Evolutionary conservation across 2,888 invertebrate species (phyloP).

Genomic region (Pollenia griseotomentosa): DNA sequence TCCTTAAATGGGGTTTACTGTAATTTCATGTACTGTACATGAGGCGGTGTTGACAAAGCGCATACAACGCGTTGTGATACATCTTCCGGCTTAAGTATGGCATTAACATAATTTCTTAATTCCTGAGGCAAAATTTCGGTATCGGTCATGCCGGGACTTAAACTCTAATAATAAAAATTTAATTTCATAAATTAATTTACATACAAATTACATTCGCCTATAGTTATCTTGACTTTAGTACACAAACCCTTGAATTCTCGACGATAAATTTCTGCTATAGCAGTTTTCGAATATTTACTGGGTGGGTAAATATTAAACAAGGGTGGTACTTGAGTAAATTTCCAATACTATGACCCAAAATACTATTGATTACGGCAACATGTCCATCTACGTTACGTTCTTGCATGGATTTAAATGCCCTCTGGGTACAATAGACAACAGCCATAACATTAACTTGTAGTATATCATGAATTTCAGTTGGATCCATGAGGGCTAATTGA

Average conservation of each 20-base stretch:
- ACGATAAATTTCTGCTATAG: conserved; percentile 81
- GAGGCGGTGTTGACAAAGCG: conserved; percentile 75
- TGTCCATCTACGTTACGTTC: conserved; percentile 84
- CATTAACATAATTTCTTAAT: conserved; percentile 10
- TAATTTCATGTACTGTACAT: conserved; percentile 73
- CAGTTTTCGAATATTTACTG: conserved; percentile 81
- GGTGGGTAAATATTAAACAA: conserved; percentile 80
- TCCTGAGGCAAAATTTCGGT: conserved; percentile 69
- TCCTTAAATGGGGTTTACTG: conserved; percentile 32
- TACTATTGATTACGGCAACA: conserved; percentile 84
- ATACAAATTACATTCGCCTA: conserved; percentile 58
- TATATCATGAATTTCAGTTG: conserved; percentile 75
- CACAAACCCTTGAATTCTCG: conserved; percentile 79
- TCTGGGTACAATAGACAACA: conserved; percentile 84
- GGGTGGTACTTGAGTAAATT: conserved; percentile 36
- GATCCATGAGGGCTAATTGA: conserved; percentile 76
- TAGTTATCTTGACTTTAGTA: conserved; percentile 66
- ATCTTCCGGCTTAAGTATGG: conserved; percentile 75
- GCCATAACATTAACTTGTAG: conserved; percentile 85
- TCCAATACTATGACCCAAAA: conserved; percentile 78
- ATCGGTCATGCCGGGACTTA: conserved; percentile 76
- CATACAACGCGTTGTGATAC: conserved; percentile 76
- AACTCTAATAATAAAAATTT: conserved; percentile 70
- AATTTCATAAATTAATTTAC: neutral
- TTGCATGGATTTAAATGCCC: conserved; percentile 85